Evolutionary conservation across 1,140 invertebrate genomes (phyloP), one percentile per base, ranked within the genome.

Genomic region (Triops longicaudatus): DNA sequence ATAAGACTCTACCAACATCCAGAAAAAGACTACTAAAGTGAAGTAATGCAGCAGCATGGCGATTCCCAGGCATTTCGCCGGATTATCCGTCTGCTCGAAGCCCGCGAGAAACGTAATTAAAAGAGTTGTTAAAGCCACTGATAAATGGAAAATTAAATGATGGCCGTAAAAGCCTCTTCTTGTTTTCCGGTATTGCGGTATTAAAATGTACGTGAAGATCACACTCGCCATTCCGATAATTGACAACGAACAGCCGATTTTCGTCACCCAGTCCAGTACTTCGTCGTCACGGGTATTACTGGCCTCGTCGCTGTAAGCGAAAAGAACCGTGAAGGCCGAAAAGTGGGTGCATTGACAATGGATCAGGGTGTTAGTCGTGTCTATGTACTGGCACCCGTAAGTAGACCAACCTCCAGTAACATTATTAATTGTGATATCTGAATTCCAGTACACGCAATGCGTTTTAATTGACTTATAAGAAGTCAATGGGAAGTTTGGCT

Each of bases 1-100:
- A 26, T 85, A 81, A 0, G 84, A 85, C 79, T 86, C 85, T 26
- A 86, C 83, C 28, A 86, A 79, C 86, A 87, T 87, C 86, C 86
- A 87, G 73, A 83, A 81, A 78, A 87, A 87, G 0, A 85, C 83
- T 0, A 83, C 83, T 11, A 86, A 79, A 26, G 86, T 82, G 71
- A 87, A 84, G 79, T 86, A 87, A 75, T 86, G 86, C 1, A 86
- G 80, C 11, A 84, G 76, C 6, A 83, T 81, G 12, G 85, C 84
- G 26, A 85, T 82, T 43, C 76, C 63, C 9, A 78, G 73, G 74
- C 81, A 81, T 27, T 81, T 22, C 22, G 76, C 73, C 1, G 17
- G 28, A 43, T 79, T 73, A 41, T 63, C 72, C 12, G 79, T 79
- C 41, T 80, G 79, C 10, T 80, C 72, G 14, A 80, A 78, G 22